Conservation (phyloP, 2,797 vertebrate genomes). For the Propithecus deckenii region DNA sequence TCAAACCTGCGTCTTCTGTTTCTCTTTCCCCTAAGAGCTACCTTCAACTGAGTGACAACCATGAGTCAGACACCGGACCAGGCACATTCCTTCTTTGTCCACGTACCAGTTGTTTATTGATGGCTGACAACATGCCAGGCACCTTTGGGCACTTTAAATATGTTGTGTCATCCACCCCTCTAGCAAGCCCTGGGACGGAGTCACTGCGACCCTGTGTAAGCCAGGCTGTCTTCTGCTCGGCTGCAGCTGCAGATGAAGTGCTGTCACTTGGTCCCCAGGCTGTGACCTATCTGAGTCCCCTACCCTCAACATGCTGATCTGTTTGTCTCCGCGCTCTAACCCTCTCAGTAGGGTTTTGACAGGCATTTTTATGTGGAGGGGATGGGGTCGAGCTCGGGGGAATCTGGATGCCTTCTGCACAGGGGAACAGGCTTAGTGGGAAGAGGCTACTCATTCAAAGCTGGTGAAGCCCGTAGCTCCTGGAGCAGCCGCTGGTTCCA, state of each 20-base stretch:
- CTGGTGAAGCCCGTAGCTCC: not conserved
- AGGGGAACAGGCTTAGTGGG: not conserved
- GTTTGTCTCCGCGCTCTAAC: not conserved
- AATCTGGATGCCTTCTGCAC: not conserved
- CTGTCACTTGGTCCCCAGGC: too few relatives aligned
- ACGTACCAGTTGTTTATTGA: not conserved
- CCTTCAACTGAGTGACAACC: not conserved
- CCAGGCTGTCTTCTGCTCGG: not conserved
- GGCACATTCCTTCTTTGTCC: not conserved
- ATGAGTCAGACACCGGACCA: not conserved
- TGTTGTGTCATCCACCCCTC: not conserved
- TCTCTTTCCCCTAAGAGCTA: not conserved
- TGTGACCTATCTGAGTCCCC: not conserved
- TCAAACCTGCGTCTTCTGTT: not conserved
- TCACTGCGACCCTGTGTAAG: not conserved
- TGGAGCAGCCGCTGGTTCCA: not conserved
- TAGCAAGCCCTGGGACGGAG: not conserved
- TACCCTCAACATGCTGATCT: not conserved
- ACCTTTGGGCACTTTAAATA: not conserved
- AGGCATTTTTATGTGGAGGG: not conserved
- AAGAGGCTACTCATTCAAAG: not conserved
- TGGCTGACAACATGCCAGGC: not conserved
- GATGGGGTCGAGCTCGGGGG: too few relatives aligned
- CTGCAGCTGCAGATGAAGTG: not conserved
- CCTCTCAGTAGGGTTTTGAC: not conserved